Evolutionary conservation across 2,113 vertebrate species (phyloP), one percentile per base, ranked within the genome.

Genomic region (Butorides virescens): DNA sequence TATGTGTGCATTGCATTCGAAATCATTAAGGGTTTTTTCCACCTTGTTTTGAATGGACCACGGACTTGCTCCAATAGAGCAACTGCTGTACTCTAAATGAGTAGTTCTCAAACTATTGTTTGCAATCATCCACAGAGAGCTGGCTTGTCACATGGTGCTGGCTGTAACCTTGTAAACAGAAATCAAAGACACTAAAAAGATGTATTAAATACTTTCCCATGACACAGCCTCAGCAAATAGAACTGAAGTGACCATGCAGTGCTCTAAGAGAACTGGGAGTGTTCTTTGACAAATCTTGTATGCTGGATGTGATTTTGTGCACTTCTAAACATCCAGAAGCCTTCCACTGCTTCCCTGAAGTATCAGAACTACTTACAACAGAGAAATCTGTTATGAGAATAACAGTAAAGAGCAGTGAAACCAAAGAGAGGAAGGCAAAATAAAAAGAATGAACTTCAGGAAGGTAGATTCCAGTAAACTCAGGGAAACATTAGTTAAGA

Each of bases 111-210:
- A 95, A 76, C 73, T 79, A 88, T 94, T 96, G 90, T 95, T 94
- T 82, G 53, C 74, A 90, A 77, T 73, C 88, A 93, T 93, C 93
- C 88, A 90, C 4, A 29, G 85, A 88, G n/a, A 92, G 85, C 81
- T 93, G 87, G 92, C 85, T 90, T 86, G 93, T 94, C 93, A 90
- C 74, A 58, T 21, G 2, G 71, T 90, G 56, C 81, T 94, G 92
- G 87, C 93, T 94, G 74, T 83, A 90, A 79, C 53, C 15, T 86
- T 42, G 59, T 91, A 96, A 96, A 91, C 62, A 96, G 85, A 94
- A 95, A 95, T 73, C 79, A 96, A 96, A 95, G 78, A 94, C 39
- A 26, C 58, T 85, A 76, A 67, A 92, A 91, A 87, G 87, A 83
- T 93, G 62, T 82, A 86, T 92, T 96, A 86, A 92, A 92, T 79